phyloP scores from a whole-genome alignment of 2,888 invertebrate genomes.

The Lordiphosa fenestrarum region DNA sequence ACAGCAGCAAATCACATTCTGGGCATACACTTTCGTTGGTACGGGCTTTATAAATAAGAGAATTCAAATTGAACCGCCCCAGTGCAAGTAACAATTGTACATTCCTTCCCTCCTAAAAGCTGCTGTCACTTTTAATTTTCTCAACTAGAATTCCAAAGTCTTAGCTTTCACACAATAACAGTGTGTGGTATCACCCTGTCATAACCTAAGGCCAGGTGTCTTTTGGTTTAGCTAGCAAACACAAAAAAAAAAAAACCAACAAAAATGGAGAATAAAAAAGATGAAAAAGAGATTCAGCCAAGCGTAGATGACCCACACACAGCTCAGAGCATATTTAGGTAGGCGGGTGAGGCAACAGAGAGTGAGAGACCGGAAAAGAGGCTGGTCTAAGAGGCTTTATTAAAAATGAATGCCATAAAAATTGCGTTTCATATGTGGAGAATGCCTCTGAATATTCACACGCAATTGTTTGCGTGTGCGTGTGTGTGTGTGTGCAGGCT shows the following conservation, averaged over 20 bases:
- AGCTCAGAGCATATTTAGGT: conserved; percentile 34
- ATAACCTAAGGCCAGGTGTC: conserved; percentile 23
- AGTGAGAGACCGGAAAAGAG: conserved; percentile 6
- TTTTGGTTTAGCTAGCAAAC: background rate
- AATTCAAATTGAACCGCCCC: too few species aligned
- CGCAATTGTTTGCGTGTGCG: conserved; percentile 16
- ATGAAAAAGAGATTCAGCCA: conserved; percentile 19
- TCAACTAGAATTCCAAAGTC: too few species aligned
- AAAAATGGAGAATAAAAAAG: conserved; percentile 17
- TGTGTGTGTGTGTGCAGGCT: conserved; percentile 31
- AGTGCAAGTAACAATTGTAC: too few species aligned
- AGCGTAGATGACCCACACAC: conserved; percentile 34
- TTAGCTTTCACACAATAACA: background rate
- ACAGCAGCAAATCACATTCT: too few species aligned
- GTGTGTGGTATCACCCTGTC: background rate
- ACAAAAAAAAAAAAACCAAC: background rate
- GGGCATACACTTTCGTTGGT: too few species aligned
- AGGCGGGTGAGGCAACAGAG: conserved; percentile 18
- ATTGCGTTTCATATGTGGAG: conserved; percentile 57
- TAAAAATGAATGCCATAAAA: conserved; percentile 66
- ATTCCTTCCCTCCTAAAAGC: too few species aligned
- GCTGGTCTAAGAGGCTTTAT: conserved; percentile 45
- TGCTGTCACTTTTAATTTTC: too few species aligned
- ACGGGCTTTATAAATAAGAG: too few species aligned
- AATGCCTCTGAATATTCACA: conserved; percentile 55